phyloP scores from a whole-genome alignment of 92 coral and sea anemone species.

The Isaurus tuberculatus region DNA sequence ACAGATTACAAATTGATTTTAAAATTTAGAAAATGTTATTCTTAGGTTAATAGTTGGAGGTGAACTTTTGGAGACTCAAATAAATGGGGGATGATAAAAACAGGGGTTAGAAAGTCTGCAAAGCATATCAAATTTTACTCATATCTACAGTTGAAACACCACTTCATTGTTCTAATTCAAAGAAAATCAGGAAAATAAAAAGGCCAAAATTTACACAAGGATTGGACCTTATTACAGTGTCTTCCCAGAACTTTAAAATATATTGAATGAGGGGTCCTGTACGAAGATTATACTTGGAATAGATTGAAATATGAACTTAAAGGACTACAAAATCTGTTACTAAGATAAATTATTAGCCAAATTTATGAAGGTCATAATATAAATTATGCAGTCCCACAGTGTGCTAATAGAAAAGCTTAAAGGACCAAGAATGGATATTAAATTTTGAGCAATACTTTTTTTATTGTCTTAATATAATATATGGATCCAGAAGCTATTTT shows the following conservation, averaged over 20 bases:
- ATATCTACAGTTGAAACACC: background rate
- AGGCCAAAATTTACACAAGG: background rate
- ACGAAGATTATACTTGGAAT: background rate
- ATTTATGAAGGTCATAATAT: background rate
- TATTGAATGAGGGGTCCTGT: background rate
- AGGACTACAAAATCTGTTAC: background rate
- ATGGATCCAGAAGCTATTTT: background rate
- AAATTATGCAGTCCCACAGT: background rate
- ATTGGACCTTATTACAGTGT: background rate
- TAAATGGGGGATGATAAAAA: background rate
- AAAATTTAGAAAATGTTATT: background rate
- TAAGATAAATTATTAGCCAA: background rate
- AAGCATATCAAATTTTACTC: background rate
- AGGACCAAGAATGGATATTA: background rate
- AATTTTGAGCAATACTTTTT: background rate
- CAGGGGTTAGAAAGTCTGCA: background rate
- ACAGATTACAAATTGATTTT: background rate
- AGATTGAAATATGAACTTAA: background rate
- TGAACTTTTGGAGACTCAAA: background rate
- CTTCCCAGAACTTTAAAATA: background rate
- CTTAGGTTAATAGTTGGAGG: background rate
- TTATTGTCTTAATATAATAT: background rate
- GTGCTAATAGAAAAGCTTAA: constrained; percentile 31
- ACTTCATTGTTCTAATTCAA: background rate
- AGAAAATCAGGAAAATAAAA: background rate